Percentiles rank a stretch among this genome's conserved stretches.
Evolutionary conservation across 2,113 vertebrate species (phyloP).

Genomic region (Chunga burmeisteri): DNA sequence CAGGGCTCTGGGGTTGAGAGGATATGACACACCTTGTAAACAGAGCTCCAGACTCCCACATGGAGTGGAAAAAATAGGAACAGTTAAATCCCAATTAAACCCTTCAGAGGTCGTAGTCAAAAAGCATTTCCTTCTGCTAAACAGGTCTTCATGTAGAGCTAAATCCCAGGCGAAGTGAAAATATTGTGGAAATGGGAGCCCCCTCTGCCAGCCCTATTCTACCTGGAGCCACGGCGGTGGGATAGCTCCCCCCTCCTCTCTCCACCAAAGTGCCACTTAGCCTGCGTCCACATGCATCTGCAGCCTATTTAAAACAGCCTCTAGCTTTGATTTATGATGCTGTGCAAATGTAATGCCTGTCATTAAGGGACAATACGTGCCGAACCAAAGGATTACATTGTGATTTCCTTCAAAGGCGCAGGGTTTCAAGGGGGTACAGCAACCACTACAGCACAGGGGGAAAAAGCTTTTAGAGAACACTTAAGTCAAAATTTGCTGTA

Average conservation of each 20-base stretch:
- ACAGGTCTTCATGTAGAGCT: not conserved
- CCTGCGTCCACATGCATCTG: constrained; percentile 49
- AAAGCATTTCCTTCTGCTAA: constrained; percentile 1
- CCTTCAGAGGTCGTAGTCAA: not conserved
- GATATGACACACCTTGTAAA: constrained; percentile 69
- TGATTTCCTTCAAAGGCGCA: constrained; percentile 49
- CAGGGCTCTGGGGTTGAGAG: constrained; percentile 32
- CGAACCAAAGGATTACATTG: constrained; percentile 38
- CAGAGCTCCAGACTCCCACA: constrained; percentile 35
- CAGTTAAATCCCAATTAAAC: constrained; percentile 53
- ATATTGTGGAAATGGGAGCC: not conserved
- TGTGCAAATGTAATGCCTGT: constrained; percentile 67
- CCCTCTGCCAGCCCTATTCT: not conserved
- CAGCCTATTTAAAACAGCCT: constrained; percentile 62
- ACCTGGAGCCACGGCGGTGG: not conserved
- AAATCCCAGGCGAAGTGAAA: not conserved
- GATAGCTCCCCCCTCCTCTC: not conserved
- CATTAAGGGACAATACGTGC: constrained; percentile 63
- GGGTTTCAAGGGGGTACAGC: not conserved
- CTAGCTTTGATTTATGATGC: constrained; percentile 68
- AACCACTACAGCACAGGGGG: not conserved
- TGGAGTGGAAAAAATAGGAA: constrained; percentile 19
- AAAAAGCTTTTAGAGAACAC: not conserved
- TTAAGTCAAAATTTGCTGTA: not conserved
- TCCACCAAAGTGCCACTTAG: constrained; percentile 55